A percentile compares a stretch with the other conserved stretches of the same genome.
Evolutionary conservation across 2,888 invertebrate genomes (phyloP).

Genomic region (Tachina fera): DNA sequence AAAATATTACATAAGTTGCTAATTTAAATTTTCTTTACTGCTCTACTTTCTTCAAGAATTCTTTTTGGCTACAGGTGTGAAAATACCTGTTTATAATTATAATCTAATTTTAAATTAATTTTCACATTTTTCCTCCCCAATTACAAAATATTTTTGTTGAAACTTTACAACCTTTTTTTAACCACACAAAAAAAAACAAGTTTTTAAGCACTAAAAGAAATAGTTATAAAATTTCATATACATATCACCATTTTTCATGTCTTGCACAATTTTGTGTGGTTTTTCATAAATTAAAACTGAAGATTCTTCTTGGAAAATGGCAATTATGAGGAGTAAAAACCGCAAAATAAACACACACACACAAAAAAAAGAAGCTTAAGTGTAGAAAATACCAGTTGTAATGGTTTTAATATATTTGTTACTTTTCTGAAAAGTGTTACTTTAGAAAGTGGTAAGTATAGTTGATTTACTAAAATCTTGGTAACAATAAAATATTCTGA

Average conservation of each 20-base stretch:
- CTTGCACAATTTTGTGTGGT: conserved; percentile 1
- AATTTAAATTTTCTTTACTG: too few species aligned
- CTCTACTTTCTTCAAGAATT: too few species aligned
- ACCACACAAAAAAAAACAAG: conserved; percentile 16
- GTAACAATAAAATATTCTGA: not conserved
- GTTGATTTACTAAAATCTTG: not conserved
- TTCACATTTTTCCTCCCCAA: too few species aligned
- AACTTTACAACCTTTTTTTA: conserved; percentile 5
- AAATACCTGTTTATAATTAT: too few species aligned
- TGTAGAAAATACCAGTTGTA: conserved; percentile 26
- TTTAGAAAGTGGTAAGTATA: not conserved
- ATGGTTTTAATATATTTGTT: conserved; percentile 30
- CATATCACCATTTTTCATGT: not conserved
- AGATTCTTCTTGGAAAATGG: conserved; percentile 1
- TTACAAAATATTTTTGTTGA: not conserved
- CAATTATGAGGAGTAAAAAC: not conserved
- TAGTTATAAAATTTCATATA: not conserved
- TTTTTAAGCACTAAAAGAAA: not conserved
- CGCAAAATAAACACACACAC: not conserved
- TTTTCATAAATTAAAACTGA: conserved; percentile 35
- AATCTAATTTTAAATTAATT: too few species aligned
- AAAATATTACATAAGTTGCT: too few species aligned
- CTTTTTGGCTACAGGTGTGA: too few species aligned
- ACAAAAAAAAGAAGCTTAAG: not conserved
- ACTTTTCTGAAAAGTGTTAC: not conserved